Evolutionary conservation across 2,113 vertebrate genomes (phyloP).

Genomic region (Marmota flaviventris): DNA sequence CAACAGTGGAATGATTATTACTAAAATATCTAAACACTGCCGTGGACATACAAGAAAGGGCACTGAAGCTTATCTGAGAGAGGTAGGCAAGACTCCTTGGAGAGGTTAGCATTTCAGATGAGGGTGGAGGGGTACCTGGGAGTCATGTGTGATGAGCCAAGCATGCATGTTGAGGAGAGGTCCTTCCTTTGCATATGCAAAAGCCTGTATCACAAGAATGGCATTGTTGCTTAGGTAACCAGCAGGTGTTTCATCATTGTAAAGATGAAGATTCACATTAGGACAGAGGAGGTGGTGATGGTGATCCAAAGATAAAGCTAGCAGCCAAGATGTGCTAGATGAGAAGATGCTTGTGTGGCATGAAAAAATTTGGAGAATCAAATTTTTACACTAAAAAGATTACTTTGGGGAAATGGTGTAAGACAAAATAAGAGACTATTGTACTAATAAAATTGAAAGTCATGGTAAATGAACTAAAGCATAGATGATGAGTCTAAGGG

Average conservation of each 20-base stretch:
- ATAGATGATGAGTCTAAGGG: not conserved
- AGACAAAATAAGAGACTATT: not conserved
- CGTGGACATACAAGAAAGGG: not conserved
- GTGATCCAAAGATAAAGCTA: not conserved
- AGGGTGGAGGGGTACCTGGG: not conserved
- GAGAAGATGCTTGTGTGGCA: not conserved
- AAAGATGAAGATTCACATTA: not conserved
- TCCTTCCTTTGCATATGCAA: not conserved
- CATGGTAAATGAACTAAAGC: not conserved
- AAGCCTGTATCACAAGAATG: not conserved
- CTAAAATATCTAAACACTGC: not conserved
- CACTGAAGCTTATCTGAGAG: not conserved
- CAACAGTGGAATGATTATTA: not conserved
- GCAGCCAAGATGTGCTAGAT: not conserved
- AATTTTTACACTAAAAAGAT: slow-evolving; percentile 18
- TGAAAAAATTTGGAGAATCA: not conserved
- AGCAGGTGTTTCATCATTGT: not conserved
- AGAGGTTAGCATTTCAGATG: not conserved
- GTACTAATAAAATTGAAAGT: not conserved
- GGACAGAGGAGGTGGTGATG: not conserved
- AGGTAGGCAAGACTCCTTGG: not conserved
- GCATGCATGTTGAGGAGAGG: not conserved
- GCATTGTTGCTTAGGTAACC: not conserved
- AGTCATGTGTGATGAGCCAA: not conserved
- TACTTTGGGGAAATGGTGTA: not conserved